Percentiles rank a stretch among this genome's conserved stretches.
Conservation (phyloP, 1,140 invertebrate genomes). For the Zaprionus ghesquierei region DNA sequence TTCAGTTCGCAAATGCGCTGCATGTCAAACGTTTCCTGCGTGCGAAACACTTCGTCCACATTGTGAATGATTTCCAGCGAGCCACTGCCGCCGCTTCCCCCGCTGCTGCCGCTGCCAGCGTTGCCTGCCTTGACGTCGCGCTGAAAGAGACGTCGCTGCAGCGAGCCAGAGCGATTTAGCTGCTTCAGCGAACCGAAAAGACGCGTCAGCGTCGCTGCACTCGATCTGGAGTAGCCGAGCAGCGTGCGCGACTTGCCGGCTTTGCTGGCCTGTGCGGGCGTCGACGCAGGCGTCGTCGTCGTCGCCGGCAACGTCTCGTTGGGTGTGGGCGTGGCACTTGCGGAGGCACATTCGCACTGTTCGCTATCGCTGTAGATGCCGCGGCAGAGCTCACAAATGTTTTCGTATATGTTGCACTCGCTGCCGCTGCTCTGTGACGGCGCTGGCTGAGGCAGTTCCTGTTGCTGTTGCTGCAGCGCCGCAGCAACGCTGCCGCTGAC, state of each 20-base stretch:
- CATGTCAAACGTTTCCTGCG: slow-evolving; percentile 74
- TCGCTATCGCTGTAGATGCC: slow-evolving; percentile 67
- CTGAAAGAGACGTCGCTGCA: slow-evolving; percentile 50
- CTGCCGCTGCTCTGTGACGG: neutral
- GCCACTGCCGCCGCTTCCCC: slow-evolving; percentile 14
- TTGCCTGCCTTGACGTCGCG: slow-evolving; percentile 1
- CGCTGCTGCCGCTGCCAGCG: neutral
- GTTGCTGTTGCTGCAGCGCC: slow-evolving; percentile 24
- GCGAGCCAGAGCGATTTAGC: slow-evolving; percentile 59
- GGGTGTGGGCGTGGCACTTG: neutral
- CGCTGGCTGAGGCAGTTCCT: neutral
- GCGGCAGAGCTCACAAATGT: slow-evolving; percentile 69
- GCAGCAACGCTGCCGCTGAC: slow-evolving; percentile 55
- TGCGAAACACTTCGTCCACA: slow-evolving; percentile 74
- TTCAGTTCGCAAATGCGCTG: slow-evolving; percentile 73
- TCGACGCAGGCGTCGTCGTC: neutral
- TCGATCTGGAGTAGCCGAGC: slow-evolving; percentile 56
- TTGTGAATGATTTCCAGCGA: slow-evolving; percentile 77
- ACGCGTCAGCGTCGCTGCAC: slow-evolving; percentile 60
- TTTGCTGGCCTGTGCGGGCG: slow-evolving; percentile 11
- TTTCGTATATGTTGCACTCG: slow-evolving; percentile 73
- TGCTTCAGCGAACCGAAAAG: slow-evolving; percentile 72
- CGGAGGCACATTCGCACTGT: slow-evolving; percentile 36
- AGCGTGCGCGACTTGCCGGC: slow-evolving; percentile 55
- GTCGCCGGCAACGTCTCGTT: neutral